A percentile compares a stretch with the other conserved stretches of the same genome.
phyloP scores from a whole-genome alignment of 2,797 vertebrate species.

The Tympanoctomys barrerae region DNA sequence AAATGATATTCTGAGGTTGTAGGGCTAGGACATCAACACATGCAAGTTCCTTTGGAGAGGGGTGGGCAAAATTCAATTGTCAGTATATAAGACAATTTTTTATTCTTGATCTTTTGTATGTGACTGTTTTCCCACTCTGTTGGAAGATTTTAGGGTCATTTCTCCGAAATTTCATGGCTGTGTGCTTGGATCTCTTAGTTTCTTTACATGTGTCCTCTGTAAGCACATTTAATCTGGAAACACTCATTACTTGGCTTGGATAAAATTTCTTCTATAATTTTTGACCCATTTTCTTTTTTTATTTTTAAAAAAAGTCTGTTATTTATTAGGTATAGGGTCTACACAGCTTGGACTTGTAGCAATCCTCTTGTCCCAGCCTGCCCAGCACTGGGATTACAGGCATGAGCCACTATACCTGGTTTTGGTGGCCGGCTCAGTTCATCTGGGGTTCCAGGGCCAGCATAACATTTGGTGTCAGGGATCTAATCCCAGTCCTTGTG shows the following conservation, averaged over 20 bases:
- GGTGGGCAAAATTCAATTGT: background rate
- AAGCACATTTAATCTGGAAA: background rate
- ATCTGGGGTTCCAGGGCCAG: too few species aligned
- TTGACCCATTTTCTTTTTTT: background rate
- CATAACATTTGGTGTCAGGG: too few species aligned
- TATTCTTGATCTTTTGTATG: background rate
- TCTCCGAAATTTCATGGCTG: background rate
- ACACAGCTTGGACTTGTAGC: too few species aligned
- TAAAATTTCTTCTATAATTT: background rate
- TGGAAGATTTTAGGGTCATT: background rate
- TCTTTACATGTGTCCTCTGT: background rate
- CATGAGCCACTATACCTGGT: too few species aligned
- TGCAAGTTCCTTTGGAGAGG: background rate
- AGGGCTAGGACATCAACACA: background rate
- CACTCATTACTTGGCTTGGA: background rate
- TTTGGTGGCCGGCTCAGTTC: too few species aligned
- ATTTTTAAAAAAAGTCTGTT: too few species aligned
- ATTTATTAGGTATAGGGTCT: too few species aligned
- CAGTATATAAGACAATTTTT: background rate
- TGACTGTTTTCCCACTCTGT: background rate
- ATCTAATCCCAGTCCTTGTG: too few species aligned
- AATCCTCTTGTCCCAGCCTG: too few species aligned
- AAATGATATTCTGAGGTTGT: background rate
- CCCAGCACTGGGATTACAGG: too few species aligned
- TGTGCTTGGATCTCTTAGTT: background rate